Percentiles rank a stretch among this genome's conserved stretches.
Evolutionary conservation across 2,797 vertebrate genomes (phyloP).

Genomic region (Halcyon smyrnensis): DNA sequence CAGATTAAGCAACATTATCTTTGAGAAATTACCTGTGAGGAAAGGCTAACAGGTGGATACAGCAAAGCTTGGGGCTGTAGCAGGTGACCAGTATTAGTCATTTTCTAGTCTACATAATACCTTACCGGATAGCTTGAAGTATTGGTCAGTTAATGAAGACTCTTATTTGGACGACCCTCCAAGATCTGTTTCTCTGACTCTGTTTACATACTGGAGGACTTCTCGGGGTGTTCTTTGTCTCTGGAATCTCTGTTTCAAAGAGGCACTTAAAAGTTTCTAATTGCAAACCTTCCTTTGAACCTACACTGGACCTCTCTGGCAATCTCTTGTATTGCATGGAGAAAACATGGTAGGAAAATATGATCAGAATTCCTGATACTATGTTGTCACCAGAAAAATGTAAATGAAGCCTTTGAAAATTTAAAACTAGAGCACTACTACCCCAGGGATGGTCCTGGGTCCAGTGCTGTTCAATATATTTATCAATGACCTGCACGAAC

Average conservation of each 20-base stretch:
- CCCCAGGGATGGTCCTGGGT: no score
- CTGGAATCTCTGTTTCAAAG: constrained; percentile 18
- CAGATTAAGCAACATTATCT: neutral
- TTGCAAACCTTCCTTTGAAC: neutral
- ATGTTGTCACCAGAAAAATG: neutral
- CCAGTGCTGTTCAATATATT: no score
- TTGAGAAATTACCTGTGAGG: neutral
- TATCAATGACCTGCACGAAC: no score
- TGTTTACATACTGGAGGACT: neutral
- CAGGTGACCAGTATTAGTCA: neutral
- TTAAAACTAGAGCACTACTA: neutral
- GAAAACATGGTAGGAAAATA: neutral
- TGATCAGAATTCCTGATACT: neutral
- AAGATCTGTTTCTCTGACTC: neutral
- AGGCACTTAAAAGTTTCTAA: neutral
- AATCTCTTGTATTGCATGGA: fast-evolving
- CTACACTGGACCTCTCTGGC: neutral
- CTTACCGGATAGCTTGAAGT: neutral
- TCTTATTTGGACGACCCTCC: neutral
- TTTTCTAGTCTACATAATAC: neutral
- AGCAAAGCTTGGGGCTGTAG: neutral
- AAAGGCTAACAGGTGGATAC: neutral
- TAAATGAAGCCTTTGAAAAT: neutral
- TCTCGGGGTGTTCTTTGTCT: neutral
- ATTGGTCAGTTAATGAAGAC: neutral